Conservation (phyloP, 2,888 invertebrate species). For the Mesorhabditis spiculigera region DNA sequence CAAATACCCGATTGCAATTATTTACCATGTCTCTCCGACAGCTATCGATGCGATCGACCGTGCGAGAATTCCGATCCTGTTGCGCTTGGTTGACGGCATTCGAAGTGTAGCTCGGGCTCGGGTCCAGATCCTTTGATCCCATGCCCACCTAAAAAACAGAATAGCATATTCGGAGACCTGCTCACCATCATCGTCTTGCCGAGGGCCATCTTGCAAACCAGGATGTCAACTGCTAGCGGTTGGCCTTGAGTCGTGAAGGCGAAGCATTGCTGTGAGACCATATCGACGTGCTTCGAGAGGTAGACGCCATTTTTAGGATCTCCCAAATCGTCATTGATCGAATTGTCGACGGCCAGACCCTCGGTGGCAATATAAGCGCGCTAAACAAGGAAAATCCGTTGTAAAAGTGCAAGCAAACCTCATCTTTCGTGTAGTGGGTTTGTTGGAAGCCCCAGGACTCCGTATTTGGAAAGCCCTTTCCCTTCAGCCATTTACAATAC, state of each 20-base stretch:
- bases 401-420: too few species aligned
- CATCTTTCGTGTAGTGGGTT: too few species aligned
- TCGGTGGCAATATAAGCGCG: not conserved
- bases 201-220: too few species aligned
- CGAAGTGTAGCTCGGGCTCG: not conserved
- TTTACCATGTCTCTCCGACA: not conserved
- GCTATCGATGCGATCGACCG: not conserved
- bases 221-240: too few species aligned
- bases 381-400: not conserved
- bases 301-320: not conserved
- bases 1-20: too few species aligned
- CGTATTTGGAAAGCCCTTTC: too few species aligned
- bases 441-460: too few species aligned
- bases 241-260: too few species aligned
- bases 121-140: constrained; percentile 1
- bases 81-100: not conserved
- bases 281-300: not conserved
- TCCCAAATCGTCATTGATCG: not conserved
- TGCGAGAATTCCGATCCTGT: not conserved
- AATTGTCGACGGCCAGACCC: not conserved
- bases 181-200: too few species aligned
- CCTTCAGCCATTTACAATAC: too few species aligned
- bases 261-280: not conserved
- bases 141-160: not conserved
- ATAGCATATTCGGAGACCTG: too few species aligned